Percentiles rank a stretch among this genome's conserved stretches.
These are phyloP conservation scores for Eurosta solidaginis DNA, from an alignment of 1,140 invertebrate genomes.

Conservation along the genomic window DNA sequence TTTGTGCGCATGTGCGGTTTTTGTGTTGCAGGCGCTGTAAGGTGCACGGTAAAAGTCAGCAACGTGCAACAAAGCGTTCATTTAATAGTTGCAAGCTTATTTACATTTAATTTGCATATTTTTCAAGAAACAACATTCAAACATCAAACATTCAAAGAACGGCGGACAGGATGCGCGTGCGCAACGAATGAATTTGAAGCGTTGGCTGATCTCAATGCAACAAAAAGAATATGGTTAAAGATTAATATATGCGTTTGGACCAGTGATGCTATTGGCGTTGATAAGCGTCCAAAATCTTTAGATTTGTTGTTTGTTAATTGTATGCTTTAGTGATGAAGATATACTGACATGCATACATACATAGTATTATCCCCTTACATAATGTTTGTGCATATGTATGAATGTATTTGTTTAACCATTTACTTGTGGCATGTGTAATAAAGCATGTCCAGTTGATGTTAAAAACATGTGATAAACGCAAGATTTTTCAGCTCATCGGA, in stretches of 20 bases:
- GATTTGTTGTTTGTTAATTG: slow-evolving; percentile 11
- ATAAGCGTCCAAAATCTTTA: slow-evolving; percentile 25
- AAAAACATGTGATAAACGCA: slow-evolving; percentile 22
- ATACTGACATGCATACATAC: not conserved
- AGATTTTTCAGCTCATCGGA: not conserved
- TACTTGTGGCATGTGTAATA: slow-evolving; percentile 19
- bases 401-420: not conserved
- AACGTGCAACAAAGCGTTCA: slow-evolving; percentile 26
- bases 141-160: not conserved
- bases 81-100: slow-evolving; percentile 52
- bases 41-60: not conserved
- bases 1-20: not conserved
- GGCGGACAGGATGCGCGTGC: slow-evolving; percentile 22
- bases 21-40: not conserved
- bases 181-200: slow-evolving; percentile 27
- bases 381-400: not conserved
- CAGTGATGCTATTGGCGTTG: not conserved
- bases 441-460: not conserved
- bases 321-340: not conserved
- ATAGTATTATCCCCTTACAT: not conserved
- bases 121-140: slow-evolving; percentile 29
- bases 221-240: not conserved
- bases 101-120: slow-evolving; percentile 59
- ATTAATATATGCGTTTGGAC: not conserved
- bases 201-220: not conserved